Conservation (phyloP, 2,797 vertebrate genomes). For the Gallinago solitaria region DNA sequence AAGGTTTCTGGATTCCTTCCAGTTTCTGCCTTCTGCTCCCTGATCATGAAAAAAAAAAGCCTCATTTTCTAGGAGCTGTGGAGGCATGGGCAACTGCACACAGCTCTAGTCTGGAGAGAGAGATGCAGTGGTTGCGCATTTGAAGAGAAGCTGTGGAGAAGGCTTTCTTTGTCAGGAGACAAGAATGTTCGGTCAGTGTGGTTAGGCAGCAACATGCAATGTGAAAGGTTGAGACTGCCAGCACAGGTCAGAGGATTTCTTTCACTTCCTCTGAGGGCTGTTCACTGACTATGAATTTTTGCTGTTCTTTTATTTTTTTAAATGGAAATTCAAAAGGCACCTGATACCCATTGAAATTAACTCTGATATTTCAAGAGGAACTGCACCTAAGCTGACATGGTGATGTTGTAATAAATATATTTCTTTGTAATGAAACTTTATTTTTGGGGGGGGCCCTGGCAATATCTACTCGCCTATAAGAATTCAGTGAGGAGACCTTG, state of each 20-base stretch:
- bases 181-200: neutral
- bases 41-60: neutral
- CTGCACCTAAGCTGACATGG: neutral
- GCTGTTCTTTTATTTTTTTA: neutral
- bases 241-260: neutral
- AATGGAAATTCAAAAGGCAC: neutral
- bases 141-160: neutral
- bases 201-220: neutral
- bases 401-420: neutral
- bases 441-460: neutral
- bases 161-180: neutral
- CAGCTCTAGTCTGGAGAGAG: neutral
- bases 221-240: neutral
- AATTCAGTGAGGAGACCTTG: neutral
- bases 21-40: neutral
- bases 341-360: neutral
- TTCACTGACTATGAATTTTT: neutral
- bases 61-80: neutral
- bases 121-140: accelerated
- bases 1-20: neutral
- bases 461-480: neutral
- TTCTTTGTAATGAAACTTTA: neutral
- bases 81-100: neutral
- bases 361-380: neutral
- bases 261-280: neutral